phyloP scores from a whole-genome alignment of 2,797 vertebrate species.

The Halcyon chelicuti region DNA sequence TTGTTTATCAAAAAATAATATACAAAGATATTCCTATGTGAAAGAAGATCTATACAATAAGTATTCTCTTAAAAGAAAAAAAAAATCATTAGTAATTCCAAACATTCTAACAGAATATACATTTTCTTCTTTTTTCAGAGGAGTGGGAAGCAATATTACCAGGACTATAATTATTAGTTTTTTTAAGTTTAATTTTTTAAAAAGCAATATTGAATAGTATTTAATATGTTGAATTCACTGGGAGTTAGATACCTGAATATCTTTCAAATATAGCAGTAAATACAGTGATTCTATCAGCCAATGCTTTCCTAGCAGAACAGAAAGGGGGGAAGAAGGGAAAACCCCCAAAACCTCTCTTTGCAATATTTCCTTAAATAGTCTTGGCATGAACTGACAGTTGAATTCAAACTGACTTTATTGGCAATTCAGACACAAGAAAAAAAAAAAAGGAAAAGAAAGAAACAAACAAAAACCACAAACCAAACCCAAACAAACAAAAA shows the following conservation, averaged over 20 bases:
- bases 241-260: background rate
- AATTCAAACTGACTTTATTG: background rate
- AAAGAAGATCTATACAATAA: background rate
- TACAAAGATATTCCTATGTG: background rate
- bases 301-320: background rate
- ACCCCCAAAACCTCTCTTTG: fast-evolving
- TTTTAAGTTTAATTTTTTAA: background rate
- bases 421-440: background rate
- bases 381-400: background rate
- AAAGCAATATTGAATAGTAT: background rate
- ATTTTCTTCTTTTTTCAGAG: background rate
- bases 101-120: background rate
- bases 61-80: background rate
- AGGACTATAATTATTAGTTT: background rate
- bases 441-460: background rate
- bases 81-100: background rate
- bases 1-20: background rate
- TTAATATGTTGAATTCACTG: background rate
- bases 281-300: background rate
- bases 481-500: no score
- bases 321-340: background rate
- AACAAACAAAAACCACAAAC: no score
- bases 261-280: background rate
- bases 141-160: background rate
- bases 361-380: background rate